Evolutionary conservation across 2,113 vertebrate genomes (phyloP).

Genomic region (Struthio camelus): DNA sequence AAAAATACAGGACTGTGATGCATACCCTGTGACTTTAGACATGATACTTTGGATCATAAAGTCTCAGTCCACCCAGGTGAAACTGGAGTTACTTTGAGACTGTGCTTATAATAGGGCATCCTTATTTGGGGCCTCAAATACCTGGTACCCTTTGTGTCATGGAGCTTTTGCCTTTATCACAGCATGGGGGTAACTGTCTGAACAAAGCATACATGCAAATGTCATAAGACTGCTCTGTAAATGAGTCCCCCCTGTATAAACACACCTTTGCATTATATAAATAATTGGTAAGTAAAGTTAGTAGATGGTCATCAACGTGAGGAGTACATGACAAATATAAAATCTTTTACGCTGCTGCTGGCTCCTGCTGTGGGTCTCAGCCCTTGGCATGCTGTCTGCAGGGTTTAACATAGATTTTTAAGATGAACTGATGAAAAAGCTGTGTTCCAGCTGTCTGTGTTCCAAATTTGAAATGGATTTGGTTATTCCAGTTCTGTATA

Average conservation of each 20-base stretch:
- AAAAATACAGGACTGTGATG: neutral
- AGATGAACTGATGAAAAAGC: neutral
- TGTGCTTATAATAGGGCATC: neutral
- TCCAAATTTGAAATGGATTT: neutral
- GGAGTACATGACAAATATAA: neutral
- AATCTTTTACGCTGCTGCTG: accelerated
- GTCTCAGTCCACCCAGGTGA: neutral
- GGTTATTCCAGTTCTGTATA: neutral
- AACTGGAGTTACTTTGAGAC: neutral
- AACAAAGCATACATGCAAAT: neutral
- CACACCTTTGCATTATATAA: neutral
- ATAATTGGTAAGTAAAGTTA: neutral
- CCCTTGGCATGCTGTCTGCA: neutral
- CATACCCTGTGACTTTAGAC: neutral
- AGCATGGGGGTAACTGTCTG: neutral
- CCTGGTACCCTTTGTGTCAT: neutral
- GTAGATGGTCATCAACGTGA: neutral
- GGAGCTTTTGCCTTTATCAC: neutral
- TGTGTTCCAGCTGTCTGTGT: neutral
- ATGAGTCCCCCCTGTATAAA: neutral
- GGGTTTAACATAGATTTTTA: neutral
- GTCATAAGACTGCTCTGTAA: neutral
- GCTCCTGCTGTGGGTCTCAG: neutral
- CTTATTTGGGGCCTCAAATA: neutral
- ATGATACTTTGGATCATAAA: neutral